Percentiles rank a stretch among this genome's conserved stretches.
These are phyloP conservation scores for Dynastes maya DNA, from an alignment of 2,888 invertebrate genomes.

Conservation along the genomic window DNA sequence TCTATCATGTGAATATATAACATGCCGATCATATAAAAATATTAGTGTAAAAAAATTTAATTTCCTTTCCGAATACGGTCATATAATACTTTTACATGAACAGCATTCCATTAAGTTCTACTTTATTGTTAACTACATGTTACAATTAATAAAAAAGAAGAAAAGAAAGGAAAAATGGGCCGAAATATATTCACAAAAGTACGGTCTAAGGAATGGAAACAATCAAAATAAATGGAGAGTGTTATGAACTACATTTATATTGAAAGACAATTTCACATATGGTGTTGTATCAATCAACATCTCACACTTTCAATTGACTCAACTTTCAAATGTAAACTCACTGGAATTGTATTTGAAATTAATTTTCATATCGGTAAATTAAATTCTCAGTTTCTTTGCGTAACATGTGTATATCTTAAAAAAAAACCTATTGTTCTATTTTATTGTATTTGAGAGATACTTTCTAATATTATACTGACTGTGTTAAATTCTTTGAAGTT, in stretches of 20 bases:
- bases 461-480: slow-evolving; percentile 39
- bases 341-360: slow-evolving; percentile 37
- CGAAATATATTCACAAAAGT: slow-evolving; percentile 40
- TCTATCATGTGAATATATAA: slow-evolving; percentile 33
- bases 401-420: slow-evolving; percentile 34
- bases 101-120: slow-evolving; percentile 9
- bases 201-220: slow-evolving; percentile 38
- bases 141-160: slow-evolving; percentile 23
- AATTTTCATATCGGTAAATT: slow-evolving; percentile 17
- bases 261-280: slow-evolving; percentile 34
- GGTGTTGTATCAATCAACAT: slow-evolving; percentile 32
- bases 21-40: slow-evolving; percentile 29
- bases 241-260: slow-evolving; percentile 24
- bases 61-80: neutral
- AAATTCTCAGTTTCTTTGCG: slow-evolving; percentile 19
- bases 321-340: slow-evolving; percentile 34
- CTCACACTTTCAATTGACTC: slow-evolving; percentile 39
- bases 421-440: slow-evolving; percentile 38
- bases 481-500: slow-evolving; percentile 28
- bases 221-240: slow-evolving; percentile 20
- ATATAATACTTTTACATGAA: slow-evolving; percentile 28
- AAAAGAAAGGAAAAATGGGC: slow-evolving; percentile 12
- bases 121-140: slow-evolving; percentile 31
- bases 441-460: slow-evolving; percentile 41
- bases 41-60: neutral